phyloP scores from a whole-genome alignment of 2,888 invertebrate genomes.

The Scelioninae gen. 2 region DNA sequence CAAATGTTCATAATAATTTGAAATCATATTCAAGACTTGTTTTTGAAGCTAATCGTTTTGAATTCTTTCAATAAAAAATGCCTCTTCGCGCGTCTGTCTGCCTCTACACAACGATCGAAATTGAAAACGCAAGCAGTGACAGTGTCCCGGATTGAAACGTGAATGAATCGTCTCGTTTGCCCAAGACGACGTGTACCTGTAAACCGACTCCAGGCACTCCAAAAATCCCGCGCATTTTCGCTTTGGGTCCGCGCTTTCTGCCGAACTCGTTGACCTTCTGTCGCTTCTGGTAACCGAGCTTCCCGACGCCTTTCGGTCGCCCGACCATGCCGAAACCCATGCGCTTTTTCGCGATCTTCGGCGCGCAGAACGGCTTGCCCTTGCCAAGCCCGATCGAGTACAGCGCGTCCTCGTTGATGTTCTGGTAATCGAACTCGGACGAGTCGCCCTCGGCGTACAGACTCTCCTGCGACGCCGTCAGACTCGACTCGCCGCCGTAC shows the following conservation, averaged over 20 bases:
- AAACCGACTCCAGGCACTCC: slow-evolving; percentile 87
- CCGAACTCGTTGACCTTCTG: slow-evolving; percentile 86
- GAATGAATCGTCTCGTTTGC: no score
- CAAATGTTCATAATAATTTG: no score
- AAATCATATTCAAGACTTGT: no score
- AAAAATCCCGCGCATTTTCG: slow-evolving; percentile 91
- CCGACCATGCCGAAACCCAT: slow-evolving; percentile 78
- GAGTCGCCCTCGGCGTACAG: slow-evolving; percentile 76
- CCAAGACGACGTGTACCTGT: no score
- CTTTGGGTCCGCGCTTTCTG: slow-evolving; percentile 89
- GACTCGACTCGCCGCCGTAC: slow-evolving; percentile 77
- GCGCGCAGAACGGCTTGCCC: slow-evolving; percentile 86
- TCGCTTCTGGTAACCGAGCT: slow-evolving; percentile 85
- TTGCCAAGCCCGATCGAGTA: slow-evolving; percentile 84
- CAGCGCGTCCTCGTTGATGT: slow-evolving; percentile 73
- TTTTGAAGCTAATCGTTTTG: no score
- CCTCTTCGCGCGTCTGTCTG: no score
- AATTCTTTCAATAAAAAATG: no score
- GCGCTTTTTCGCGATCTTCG: slow-evolving; percentile 87
- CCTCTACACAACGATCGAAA: no score
- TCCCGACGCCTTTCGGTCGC: slow-evolving; percentile 83
- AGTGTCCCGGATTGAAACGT: no score
- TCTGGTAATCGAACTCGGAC: slow-evolving; percentile 76
- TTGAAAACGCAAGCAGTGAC: no score
- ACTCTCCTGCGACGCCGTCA: slow-evolving; percentile 83